A percentile compares a stretch with the other conserved stretches of the same genome.
Evolutionary conservation across 2,113 vertebrate species (phyloP).

Genomic region (Meleagris gallopavo): DNA sequence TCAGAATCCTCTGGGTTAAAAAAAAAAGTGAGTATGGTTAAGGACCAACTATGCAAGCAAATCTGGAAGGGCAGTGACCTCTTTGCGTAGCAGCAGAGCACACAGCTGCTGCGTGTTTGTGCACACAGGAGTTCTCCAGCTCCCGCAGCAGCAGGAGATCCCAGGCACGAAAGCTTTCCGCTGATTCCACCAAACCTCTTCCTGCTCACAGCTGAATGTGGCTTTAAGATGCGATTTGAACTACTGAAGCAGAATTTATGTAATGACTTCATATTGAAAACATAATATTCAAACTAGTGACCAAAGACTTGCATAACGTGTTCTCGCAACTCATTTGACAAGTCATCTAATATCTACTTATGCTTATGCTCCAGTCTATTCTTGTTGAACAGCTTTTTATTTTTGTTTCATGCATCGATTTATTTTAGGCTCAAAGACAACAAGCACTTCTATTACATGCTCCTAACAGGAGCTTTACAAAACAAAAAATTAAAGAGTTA

Average conservation of each 20-base stretch:
- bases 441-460: neutral
- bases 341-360: conserved; percentile 18
- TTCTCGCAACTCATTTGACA: conserved; percentile 40
- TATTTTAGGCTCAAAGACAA: neutral
- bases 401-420: conserved; percentile 10
- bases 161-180: conserved; percentile 64
- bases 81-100: conserved; percentile 67
- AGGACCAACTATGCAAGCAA: conserved; percentile 40
- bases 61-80: conserved; percentile 54
- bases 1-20: conserved; percentile 51
- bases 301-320: conserved; percentile 23
- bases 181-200: conserved; percentile 43
- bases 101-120: conserved; percentile 74
- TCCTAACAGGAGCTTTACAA: neutral
- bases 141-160: conserved; percentile 64
- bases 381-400: conserved; percentile 43
- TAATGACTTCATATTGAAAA: conserved; percentile 1
- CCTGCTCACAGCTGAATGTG: conserved; percentile 52
- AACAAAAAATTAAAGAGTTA: neutral
- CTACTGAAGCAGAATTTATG: neutral
- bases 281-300: conserved; percentile 3
- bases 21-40: conserved; percentile 35
- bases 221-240: conserved; percentile 1
- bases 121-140: conserved; percentile 68
- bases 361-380: neutral